Conservation (phyloP, 2,888 invertebrate genomes). For the Oscheius onirici region DNA sequence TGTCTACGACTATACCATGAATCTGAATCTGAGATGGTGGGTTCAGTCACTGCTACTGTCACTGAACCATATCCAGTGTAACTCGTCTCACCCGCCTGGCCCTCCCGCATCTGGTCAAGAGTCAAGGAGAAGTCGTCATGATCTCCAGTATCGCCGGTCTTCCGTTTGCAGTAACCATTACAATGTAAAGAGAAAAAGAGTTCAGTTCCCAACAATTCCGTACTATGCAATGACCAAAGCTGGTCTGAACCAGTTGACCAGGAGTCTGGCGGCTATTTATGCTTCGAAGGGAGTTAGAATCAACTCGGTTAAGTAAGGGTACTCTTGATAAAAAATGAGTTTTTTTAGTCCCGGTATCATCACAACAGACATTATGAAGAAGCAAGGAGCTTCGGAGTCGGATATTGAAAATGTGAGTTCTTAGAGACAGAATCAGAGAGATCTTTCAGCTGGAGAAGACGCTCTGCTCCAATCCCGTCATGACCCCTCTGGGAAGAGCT, state of each 20-base stretch:
- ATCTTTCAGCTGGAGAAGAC: conserved; percentile 12
- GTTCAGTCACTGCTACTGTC: neutral
- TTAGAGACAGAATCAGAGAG: neutral
- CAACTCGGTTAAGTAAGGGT: conserved; percentile 82
- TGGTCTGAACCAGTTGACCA: conserved; percentile 91
- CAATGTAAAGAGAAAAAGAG: neutral
- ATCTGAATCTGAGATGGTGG: conserved; percentile 78
- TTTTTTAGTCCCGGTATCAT: conserved; percentile 22
- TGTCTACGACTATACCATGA: conserved; percentile 88
- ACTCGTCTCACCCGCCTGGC: conserved; percentile 54
- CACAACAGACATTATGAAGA: conserved; percentile 22
- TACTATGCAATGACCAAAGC: conserved; percentile 90
- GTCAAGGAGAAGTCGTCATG: conserved; percentile 85
- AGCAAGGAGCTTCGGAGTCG: conserved; percentile 11
- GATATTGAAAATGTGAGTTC: neutral
- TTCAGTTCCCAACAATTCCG: conserved; percentile 83
- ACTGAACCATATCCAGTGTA: conserved; percentile 39
- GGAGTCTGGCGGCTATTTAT: conserved; percentile 84
- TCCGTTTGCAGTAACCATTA: conserved; percentile 77
- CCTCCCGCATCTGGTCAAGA: conserved; percentile 51
- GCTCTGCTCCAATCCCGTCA: neutral
- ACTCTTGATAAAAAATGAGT: neutral
- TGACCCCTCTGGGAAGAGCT: neutral
- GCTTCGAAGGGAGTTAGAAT: conserved; percentile 79
- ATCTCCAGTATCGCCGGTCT: conserved; percentile 90